A percentile compares a stretch with the other conserved stretches of the same genome.
Conservation (phyloP, 2,888 invertebrate species). For the Sthenelais limicola region DNA sequence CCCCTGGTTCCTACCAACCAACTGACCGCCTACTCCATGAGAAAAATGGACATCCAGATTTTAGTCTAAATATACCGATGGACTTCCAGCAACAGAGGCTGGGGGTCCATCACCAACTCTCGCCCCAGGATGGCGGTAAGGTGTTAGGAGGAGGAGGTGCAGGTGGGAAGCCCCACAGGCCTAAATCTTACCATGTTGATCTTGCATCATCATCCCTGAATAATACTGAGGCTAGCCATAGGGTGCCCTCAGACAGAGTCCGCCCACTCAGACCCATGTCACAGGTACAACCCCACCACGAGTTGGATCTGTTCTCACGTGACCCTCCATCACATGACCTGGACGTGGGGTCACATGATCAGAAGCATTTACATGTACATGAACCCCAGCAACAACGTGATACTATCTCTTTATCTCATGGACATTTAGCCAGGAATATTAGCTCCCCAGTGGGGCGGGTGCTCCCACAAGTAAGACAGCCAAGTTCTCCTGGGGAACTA, state of each 20-base stretch:
- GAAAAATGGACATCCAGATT: not conserved
- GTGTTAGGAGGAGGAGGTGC: not conserved
- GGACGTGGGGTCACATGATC: conserved; percentile 6
- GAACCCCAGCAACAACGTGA: conserved; percentile 10
- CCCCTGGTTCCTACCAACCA: not conserved
- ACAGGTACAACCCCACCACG: not conserved
- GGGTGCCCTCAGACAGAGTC: not conserved
- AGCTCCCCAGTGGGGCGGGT: conserved; percentile 17
- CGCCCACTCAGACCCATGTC: conserved; percentile 18
- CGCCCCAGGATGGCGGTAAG: not conserved
- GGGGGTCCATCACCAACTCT: not conserved
- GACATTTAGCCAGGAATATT: not conserved
- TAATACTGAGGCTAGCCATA: too few relatives aligned
- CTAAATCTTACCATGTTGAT: conserved; percentile 24
- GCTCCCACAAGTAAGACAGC: conserved; percentile 1
- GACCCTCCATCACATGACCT: conserved; percentile 5
- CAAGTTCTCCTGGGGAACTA: conserved; percentile 6
- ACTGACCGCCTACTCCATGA: not conserved
- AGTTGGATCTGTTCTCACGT: not conserved
- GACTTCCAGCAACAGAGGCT: conserved; percentile 31
- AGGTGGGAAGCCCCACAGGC: not conserved
- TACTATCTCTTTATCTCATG: conserved; percentile 9
- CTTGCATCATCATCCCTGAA: not conserved
- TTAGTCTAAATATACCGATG: conserved; percentile 19
- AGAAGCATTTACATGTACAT: conserved; percentile 9